Evolutionary conservation across 2,113 vertebrate species (phyloP).

Genomic region (Callithrix jacchus): DNA sequence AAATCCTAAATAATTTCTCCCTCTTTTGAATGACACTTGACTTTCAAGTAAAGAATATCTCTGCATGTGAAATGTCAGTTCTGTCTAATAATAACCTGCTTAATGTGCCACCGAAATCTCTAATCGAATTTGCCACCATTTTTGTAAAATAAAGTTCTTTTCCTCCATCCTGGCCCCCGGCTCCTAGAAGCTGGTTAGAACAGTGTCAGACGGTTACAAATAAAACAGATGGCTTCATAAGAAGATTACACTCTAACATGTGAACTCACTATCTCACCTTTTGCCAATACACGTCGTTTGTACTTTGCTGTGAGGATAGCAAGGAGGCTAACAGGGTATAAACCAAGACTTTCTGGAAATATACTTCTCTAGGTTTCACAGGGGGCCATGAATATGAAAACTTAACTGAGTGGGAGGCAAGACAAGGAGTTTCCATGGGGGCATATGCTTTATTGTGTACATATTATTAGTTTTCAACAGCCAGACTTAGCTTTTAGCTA

Average conservation of each 20-base stretch:
- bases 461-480: not conserved
- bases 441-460: not conserved
- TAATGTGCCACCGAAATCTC: constrained; percentile 40
- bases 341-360: constrained; percentile 13
- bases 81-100: constrained; percentile 66
- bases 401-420: not conserved
- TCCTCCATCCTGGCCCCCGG: not conserved
- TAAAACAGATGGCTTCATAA: not conserved
- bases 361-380: not conserved
- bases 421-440: constrained; percentile 7
- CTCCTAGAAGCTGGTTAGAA: not conserved
- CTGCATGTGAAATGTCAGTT: constrained; percentile 65
- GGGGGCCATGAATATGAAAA: not conserved
- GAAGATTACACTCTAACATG: not conserved
- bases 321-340: not conserved
- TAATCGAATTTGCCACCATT: constrained; percentile 46
- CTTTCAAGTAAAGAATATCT: constrained; percentile 64
- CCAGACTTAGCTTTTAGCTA: not conserved
- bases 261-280: constrained; percentile 15
- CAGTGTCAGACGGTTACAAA: not conserved
- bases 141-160: constrained; percentile 34
- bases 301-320: not conserved
- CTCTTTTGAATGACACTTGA: constrained; percentile 63
- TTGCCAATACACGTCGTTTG: not conserved
- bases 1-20: constrained; percentile 65